Base-by-base conservation (phyloP, 2,113 vertebrate species). In the Plestiodon gilberti region DNA sequence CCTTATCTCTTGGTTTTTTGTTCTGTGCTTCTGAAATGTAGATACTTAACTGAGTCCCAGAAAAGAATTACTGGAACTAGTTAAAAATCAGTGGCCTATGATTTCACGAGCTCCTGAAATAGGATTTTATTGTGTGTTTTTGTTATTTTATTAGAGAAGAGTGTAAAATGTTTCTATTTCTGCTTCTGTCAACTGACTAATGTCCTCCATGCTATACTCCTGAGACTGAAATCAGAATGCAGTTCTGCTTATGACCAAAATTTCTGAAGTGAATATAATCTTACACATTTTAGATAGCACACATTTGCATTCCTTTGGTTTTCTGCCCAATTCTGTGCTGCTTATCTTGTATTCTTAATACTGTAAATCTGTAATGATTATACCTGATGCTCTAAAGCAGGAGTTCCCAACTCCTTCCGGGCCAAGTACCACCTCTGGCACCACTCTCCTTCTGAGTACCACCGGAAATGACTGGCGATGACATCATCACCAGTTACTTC, bases 1-100 rank as follows among this genome's bases (percentile, higher is more conserved):
- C 8, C 14, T 83, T 57, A 48, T 33, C 57, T 43, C 57, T 35
- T 62, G 33, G 35, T 48, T 61, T 43, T 73, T 15, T 28, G 40
- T 43, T 10, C 61, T 57, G 30, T 48, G 28, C 18, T 64, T 75
- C 75, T 64, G 71, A 75, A 84, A 75, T 61, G 73, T n/a, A 61
- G 73, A 83, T 83, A 61, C 40, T 73, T 43, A 74, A 83, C n/a
- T 74, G 38, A 74, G 74, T 55, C 57, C 82, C 55, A 75, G 40
- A 35, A 61, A 74, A 83, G 23, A 74, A 30, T 40, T 73, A 83
- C 22, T 38, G 22, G 20, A 10, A 78, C 20, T 30, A 28, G 25
- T 30, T n/a, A 83, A 78, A 78, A 83, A 61, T 83, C 33, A 82
- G 59, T 20, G 23, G 52, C 23, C 23, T 59, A 59, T 83, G 18